phyloP scores from a whole-genome alignment of 2,797 vertebrate species.

The Fringilla coelebs region DNA sequence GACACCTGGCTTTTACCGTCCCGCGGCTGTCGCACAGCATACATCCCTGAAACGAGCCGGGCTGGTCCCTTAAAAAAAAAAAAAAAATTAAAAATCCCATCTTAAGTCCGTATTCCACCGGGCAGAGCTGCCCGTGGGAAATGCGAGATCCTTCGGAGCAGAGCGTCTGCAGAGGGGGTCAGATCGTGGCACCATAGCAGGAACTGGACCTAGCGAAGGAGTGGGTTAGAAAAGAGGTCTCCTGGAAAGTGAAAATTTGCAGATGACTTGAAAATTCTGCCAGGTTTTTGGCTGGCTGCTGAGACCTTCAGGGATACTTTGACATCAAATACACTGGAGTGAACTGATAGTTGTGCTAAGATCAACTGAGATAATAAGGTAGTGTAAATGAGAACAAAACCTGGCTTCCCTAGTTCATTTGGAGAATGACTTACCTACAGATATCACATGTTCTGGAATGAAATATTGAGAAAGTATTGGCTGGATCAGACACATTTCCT shows the following conservation, averaged over 20 bases:
- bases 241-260: neutral
- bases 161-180: no score
- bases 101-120: rapidly evolving
- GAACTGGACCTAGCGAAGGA: rapidly evolving
- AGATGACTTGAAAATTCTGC: neutral
- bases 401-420: neutral
- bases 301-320: neutral
- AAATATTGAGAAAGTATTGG: neutral
- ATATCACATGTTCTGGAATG: neutral
- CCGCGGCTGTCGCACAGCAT: rapidly evolving
- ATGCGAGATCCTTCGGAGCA: neutral
- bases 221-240: neutral
- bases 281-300: neutral
- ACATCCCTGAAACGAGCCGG: rapidly evolving
- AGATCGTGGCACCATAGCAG: rapidly evolving
- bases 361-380: neutral
- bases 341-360: neutral
- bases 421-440: neutral
- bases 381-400: neutral
- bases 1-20: neutral
- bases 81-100: rapidly evolving
- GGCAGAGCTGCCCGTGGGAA: neutral
- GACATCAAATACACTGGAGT: neutral
- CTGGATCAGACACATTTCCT: neutral
- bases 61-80: no score